These are phyloP conservation scores for Eumacrocentrus americanus DNA, from an alignment of 2,888 invertebrate species.

Conservation along the genomic window DNA sequence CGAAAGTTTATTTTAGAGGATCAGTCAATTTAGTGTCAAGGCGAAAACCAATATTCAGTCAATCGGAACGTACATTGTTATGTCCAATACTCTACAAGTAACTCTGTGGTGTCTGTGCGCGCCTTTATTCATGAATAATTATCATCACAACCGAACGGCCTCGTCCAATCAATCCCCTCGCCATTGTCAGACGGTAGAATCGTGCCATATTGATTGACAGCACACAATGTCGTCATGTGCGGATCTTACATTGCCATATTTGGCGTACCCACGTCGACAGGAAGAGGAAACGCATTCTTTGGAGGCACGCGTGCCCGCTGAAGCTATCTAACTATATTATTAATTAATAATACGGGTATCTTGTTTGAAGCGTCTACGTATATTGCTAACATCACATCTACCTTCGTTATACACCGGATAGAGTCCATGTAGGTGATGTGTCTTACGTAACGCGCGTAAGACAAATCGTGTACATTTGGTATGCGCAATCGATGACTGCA, in stretches of 20 bases:
- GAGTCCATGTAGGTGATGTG: conserved; percentile 25
- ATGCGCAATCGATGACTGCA: conserved; percentile 36
- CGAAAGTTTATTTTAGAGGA: neutral
- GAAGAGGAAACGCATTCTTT: conserved; percentile 55
- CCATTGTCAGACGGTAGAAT: conserved; percentile 9
- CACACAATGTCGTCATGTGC: conserved; percentile 30
- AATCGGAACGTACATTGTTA: neutral
- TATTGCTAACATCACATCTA: too few relatives aligned
- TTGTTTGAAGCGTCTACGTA: too few relatives aligned
- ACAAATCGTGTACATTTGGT: conserved; percentile 30
- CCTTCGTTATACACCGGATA: conserved; percentile 23
- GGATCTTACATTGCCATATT: conserved; percentile 41
- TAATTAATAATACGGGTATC: too few relatives aligned
- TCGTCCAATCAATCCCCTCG: neutral
- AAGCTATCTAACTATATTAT: conserved; percentile 24
- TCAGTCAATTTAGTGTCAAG: conserved; percentile 17
- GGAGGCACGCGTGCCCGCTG: conserved; percentile 38
- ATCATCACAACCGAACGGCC: neutral
- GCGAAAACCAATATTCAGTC: conserved; percentile 12
- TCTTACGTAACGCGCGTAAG: conserved; percentile 23
- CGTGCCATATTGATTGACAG: conserved; percentile 4
- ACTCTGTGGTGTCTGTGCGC: too few relatives aligned
- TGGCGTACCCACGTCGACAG: conserved; percentile 30
- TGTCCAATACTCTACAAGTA: neutral
- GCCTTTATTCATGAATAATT: conserved; percentile 1